phyloP scores from a whole-genome alignment of 1,140 invertebrate genomes.

The Aricia agestis region DNA sequence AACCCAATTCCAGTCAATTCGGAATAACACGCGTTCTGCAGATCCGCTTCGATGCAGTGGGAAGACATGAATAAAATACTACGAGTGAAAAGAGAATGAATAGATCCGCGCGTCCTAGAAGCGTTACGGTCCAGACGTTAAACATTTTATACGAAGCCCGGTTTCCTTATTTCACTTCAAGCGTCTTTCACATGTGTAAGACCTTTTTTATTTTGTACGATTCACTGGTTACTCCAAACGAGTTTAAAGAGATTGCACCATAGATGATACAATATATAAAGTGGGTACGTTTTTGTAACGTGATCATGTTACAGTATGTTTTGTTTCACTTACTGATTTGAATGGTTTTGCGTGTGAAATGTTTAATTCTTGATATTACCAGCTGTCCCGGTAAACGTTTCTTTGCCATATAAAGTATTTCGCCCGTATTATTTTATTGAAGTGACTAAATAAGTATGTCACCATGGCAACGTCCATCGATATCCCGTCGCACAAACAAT shows the following conservation, averaged over 20 bases:
- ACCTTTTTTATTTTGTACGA: slow-evolving; percentile 23
- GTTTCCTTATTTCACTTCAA: slow-evolving; percentile 34
- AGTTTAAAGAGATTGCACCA: slow-evolving; percentile 13
- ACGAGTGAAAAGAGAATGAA: slow-evolving; percentile 40
- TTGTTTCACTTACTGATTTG: no score
- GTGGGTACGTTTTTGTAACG: not conserved
- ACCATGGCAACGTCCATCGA: no score
- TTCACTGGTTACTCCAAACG: slow-evolving; percentile 14
- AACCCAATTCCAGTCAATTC: not conserved
- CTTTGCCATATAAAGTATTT: no score
- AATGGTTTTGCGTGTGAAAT: no score
- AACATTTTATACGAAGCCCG: slow-evolving; percentile 44
- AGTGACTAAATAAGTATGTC: no score
- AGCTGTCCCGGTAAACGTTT: no score
- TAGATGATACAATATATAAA: no score
- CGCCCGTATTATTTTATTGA: no score
- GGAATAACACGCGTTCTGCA: not conserved
- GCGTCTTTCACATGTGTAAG: slow-evolving; percentile 20
- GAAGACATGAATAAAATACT: slow-evolving; percentile 21
- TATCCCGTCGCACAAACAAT: no score
- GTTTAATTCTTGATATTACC: no score
- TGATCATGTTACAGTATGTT: not conserved
- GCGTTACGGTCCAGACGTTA: slow-evolving; percentile 40
- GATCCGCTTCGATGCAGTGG: not conserved
- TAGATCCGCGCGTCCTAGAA: slow-evolving; percentile 41